These are phyloP conservation scores for Gymnodraco acuticeps DNA, from an alignment of 2,797 vertebrate genomes.

Conservation along the genomic window DNA sequence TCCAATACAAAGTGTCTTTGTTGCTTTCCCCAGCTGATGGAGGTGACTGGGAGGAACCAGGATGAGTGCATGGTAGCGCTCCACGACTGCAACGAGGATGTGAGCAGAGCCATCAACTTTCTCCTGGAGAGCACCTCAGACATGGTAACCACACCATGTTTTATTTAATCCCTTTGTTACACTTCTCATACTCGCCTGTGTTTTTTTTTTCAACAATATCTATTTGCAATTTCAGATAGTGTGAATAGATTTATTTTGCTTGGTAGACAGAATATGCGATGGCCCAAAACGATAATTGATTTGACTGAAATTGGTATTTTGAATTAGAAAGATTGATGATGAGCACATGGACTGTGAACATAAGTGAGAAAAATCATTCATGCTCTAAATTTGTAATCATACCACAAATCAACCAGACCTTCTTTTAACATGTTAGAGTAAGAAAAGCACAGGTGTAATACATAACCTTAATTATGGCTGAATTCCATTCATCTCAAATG, in stretches of 20 bases:
- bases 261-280: background rate
- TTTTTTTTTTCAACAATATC: background rate
- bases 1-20: conserved; percentile 5
- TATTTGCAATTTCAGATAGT: background rate
- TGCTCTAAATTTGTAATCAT: background rate
- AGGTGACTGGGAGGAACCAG: conserved; percentile 97
- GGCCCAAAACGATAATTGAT: background rate
- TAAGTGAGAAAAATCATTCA: background rate
- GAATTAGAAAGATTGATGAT: background rate
- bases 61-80: conserved; percentile 97
- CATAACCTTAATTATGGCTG: background rate
- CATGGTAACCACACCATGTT: conserved; percentile 81
- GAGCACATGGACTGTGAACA: background rate
- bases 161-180: background rate
- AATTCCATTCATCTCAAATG: background rate
- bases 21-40: conserved; percentile 89
- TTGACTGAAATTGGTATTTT: background rate
- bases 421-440: background rate
- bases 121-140: conserved; percentile 96
- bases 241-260: background rate
- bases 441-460: background rate
- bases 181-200: background rate
- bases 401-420: background rate
- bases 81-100: conserved; percentile 97
- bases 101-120: conserved; percentile 97